Evolutionary conservation across 2,113 vertebrate species (phyloP).

Genomic region (Ptilonorhynchus violaceus): DNA sequence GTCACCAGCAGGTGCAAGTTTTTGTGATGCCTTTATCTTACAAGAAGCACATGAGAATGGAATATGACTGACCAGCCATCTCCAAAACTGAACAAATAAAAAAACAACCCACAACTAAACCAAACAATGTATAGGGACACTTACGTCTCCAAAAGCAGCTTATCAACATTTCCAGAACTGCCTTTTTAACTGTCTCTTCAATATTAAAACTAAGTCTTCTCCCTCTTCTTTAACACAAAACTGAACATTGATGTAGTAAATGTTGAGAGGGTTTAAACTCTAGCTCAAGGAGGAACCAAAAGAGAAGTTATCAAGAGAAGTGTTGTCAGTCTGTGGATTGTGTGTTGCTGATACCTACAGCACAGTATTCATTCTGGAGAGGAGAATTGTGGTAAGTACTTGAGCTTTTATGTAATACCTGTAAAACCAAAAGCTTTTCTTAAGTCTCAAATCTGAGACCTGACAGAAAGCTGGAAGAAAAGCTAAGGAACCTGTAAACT

Average conservation of each 20-base stretch:
- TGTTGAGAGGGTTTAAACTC: slow-evolving; percentile 41
- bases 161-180: slow-evolving; percentile 40
- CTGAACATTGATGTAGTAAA: slow-evolving; percentile 36
- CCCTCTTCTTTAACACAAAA: slow-evolving; percentile 55
- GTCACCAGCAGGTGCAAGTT: slow-evolving; percentile 55
- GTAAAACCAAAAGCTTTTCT: not conserved
- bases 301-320: slow-evolving; percentile 4
- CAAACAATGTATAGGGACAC: not conserved
- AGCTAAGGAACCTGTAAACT: not conserved
- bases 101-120: not conserved
- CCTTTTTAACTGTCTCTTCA: slow-evolving; percentile 28
- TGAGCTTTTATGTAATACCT: not conserved
- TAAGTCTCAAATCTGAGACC: not conserved
- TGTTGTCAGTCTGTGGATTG: slow-evolving; percentile 46
- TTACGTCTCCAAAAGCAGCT: not conserved
- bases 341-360: slow-evolving; percentile 44
- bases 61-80: slow-evolving; percentile 13
- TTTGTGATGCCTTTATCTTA: slow-evolving; percentile 58
- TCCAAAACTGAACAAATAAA: slow-evolving; percentile 17
- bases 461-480: not conserved
- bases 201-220: slow-evolving; percentile 26
- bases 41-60: slow-evolving; percentile 49
- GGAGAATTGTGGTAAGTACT: slow-evolving; percentile 38
- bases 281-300: slow-evolving; percentile 41
- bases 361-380: slow-evolving; percentile 20